Percentiles rank a stretch among this genome's conserved stretches.
Evolutionary conservation across 2,113 vertebrate genomes (phyloP).

Genomic region (Tragelaphus buxtoni): DNA sequence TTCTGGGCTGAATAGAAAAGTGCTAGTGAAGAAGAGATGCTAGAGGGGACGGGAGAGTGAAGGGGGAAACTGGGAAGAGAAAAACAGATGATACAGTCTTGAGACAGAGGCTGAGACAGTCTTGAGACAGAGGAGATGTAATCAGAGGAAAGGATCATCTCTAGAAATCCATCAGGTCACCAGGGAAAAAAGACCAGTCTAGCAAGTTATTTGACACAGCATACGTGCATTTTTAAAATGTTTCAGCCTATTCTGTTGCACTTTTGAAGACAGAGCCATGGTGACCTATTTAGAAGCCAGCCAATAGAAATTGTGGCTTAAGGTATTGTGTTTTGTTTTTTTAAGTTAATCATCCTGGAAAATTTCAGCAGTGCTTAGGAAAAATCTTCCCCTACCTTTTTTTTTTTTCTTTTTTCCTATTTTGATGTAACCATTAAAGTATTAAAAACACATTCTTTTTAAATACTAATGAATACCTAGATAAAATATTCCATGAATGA

Average conservation of each 20-base stretch:
- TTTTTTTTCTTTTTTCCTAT: background rate
- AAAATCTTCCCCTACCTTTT: background rate
- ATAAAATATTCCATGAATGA: slow-evolving; percentile 6
- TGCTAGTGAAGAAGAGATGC: background rate
- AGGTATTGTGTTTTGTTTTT: slow-evolving; percentile 17
- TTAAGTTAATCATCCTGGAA: slow-evolving; percentile 6
- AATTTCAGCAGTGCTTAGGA: background rate
- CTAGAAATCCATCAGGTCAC: slow-evolving; percentile 7
- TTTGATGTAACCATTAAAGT: background rate
- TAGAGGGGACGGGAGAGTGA: background rate
- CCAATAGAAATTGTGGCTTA: background rate
- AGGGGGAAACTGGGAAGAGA: background rate
- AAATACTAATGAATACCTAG: background rate
- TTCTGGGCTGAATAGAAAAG: background rate
- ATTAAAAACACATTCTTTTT: slow-evolving; percentile 5
- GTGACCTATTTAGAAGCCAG: background rate
- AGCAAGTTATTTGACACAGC: background rate
- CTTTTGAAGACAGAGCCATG: background rate
- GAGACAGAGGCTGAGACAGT: background rate
- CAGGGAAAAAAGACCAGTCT: background rate
- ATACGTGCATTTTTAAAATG: background rate
- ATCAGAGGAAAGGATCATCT: background rate
- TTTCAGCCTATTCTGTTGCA: background rate
- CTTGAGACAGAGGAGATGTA: background rate
- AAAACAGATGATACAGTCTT: background rate